These are phyloP conservation scores for Phylloscopus trochilus DNA, from an alignment of 2,113 vertebrate species.

Conservation along the genomic window DNA sequence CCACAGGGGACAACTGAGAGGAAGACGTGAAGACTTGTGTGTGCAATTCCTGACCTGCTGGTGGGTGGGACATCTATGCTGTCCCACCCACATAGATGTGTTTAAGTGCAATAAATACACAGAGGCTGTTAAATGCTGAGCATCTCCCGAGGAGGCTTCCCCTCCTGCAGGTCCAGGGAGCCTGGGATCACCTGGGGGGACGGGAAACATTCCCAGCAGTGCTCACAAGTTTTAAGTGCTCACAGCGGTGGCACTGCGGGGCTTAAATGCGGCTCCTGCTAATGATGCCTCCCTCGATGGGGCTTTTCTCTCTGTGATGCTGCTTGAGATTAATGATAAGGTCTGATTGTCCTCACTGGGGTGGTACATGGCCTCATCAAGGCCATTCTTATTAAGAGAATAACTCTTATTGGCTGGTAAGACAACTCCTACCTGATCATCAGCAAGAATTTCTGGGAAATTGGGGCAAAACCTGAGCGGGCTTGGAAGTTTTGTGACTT, in stretches of 20 bases:
- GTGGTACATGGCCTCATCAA: neutral
- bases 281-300: neutral
- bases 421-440: accelerated
- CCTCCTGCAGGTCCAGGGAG: neutral
- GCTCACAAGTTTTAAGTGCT: neutral
- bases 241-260: neutral
- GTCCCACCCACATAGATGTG: too few species aligned
- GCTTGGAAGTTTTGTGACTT: neutral
- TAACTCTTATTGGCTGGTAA: neutral
- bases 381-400: neutral
- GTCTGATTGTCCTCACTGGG: neutral
- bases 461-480: neutral
- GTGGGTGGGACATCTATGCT: too few species aligned
- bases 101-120: neutral
- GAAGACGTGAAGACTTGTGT: too few species aligned
- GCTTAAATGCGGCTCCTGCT: neutral
- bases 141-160: neutral
- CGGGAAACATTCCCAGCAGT: neutral
- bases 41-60: too few species aligned
- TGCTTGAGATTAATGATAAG: neutral
- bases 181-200: neutral
- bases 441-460: neutral
- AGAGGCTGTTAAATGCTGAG: neutral
- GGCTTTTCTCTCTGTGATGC: neutral
- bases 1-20: too few species aligned